These are phyloP conservation scores for Oxystoma pomonae DNA, from an alignment of 2,888 invertebrate species.

Conservation along the genomic window DNA sequence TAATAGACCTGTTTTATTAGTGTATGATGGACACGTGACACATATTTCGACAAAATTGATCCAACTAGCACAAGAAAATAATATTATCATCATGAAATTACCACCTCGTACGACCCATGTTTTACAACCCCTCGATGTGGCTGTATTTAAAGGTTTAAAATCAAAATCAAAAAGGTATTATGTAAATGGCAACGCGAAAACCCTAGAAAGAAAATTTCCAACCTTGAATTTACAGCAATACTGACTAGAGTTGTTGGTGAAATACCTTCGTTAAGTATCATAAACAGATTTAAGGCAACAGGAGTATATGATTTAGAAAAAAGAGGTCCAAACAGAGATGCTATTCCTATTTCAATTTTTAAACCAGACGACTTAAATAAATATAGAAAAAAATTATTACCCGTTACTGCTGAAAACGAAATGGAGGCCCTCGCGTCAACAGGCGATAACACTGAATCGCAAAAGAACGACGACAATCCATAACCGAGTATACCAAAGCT, in stretches of 20 bases:
- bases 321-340: too few species aligned
- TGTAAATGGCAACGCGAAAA: slow-evolving; percentile 23
- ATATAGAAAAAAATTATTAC: too few species aligned
- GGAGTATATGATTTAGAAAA: slow-evolving; percentile 8
- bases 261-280: background rate
- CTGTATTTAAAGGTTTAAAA: slow-evolving; percentile 19
- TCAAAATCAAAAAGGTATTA: slow-evolving; percentile 19
- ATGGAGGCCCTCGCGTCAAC: too few species aligned
- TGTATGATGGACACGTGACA: slow-evolving; percentile 32
- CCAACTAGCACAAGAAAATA: slow-evolving; percentile 24
- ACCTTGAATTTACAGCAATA: slow-evolving; percentile 6
- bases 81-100: slow-evolving; percentile 19
- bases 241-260: slow-evolving; percentile 1
- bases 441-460: too few species aligned
- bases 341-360: too few species aligned
- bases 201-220: slow-evolving; percentile 21
- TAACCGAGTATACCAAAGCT: too few species aligned
- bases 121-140: slow-evolving; percentile 21
- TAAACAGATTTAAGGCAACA: slow-evolving; percentile 5
- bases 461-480: too few species aligned
- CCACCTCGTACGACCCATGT: slow-evolving; percentile 10
- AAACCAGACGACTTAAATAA: too few species aligned
- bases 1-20: slow-evolving; percentile 2
- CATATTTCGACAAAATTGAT: slow-evolving; percentile 29
- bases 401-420: too few species aligned